Conservation (phyloP, 2,888 invertebrate genomes). For the Polydrusus cervinus region DNA sequence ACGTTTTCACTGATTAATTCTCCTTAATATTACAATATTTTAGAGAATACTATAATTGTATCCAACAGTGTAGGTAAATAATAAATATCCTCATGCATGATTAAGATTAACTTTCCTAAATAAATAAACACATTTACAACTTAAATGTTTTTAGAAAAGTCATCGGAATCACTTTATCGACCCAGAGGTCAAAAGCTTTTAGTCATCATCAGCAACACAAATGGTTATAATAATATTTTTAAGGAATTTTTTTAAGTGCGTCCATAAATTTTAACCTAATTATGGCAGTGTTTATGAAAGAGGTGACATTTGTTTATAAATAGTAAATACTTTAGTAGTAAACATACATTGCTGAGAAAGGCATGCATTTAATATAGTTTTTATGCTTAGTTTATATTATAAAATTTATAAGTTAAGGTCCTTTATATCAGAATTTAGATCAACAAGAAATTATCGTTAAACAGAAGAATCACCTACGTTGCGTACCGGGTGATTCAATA, state of each 20-base stretch:
- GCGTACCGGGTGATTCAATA: too few species aligned
- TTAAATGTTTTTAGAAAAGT: background rate
- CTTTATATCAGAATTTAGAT: constrained; percentile 3
- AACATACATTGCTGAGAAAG: constrained; percentile 3
- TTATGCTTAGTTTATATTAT: background rate
- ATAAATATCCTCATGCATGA: background rate
- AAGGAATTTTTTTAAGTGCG: constrained; percentile 26
- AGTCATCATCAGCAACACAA: constrained; percentile 23
- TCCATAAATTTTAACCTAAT: constrained; percentile 40
- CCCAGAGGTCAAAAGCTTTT: constrained; percentile 35
- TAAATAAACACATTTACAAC: background rate
- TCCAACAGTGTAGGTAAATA: too few species aligned
- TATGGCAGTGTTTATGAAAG: constrained; percentile 30
- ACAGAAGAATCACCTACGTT: background rate
- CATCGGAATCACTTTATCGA: constrained; percentile 23
- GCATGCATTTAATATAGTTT: background rate
- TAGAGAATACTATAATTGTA: too few species aligned
- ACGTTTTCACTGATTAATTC: too few species aligned
- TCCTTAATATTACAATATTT: too few species aligned
- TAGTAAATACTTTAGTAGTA: constrained; percentile 24
- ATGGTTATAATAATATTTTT: constrained; percentile 27
- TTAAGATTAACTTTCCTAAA: background rate
- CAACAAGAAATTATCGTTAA: background rate
- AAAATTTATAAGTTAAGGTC: constrained; percentile 12
- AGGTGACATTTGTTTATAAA: constrained; percentile 41